Evolutionary conservation across 2,888 invertebrate species (phyloP).

Genomic region (Leptinotarsa juncta): DNA sequence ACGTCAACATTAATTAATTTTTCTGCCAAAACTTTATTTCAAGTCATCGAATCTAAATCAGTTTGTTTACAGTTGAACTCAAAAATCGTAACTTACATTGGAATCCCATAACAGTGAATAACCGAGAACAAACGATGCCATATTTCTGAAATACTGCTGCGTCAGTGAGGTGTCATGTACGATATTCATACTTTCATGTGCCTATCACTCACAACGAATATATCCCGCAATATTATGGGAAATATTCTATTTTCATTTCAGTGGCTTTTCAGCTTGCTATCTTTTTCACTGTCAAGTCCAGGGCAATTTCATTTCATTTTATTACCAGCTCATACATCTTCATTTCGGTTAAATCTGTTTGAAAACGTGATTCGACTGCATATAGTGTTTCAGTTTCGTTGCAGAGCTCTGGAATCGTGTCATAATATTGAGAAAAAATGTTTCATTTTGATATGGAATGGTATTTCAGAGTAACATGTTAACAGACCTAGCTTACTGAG

Average conservation of each 20-base stretch:
- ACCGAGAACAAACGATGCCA: background rate
- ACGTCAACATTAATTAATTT: too few species aligned
- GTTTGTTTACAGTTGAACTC: background rate
- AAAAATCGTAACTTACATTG: background rate
- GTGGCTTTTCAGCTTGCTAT: slow-evolving; percentile 22
- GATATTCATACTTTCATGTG: slow-evolving; percentile 13
- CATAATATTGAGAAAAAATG: slow-evolving; percentile 5
- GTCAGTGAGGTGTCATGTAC: slow-evolving; percentile 2
- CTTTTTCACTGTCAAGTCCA: slow-evolving; percentile 29
- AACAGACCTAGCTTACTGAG: background rate
- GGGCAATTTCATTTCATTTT: slow-evolving; percentile 38
- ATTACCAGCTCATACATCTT: slow-evolving; percentile 39
- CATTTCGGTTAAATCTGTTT: slow-evolving; percentile 39
- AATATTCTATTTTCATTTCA: slow-evolving; percentile 26
- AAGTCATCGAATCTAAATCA: too few species aligned
- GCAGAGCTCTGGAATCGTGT: background rate
- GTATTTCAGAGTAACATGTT: background rate
- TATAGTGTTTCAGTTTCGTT: slow-evolving; percentile 19
- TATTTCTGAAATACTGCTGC: slow-evolving; percentile 13
- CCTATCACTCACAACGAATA: slow-evolving; percentile 17
- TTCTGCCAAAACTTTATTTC: too few species aligned
- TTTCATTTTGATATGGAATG: background rate
- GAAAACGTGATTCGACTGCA: slow-evolving; percentile 23
- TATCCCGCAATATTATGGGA: slow-evolving; percentile 22
- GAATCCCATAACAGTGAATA: background rate